A percentile compares a stretch with the other conserved stretches of the same genome.
Conservation (phyloP, 2,888 invertebrate genomes). For the Rhagium mordax region DNA sequence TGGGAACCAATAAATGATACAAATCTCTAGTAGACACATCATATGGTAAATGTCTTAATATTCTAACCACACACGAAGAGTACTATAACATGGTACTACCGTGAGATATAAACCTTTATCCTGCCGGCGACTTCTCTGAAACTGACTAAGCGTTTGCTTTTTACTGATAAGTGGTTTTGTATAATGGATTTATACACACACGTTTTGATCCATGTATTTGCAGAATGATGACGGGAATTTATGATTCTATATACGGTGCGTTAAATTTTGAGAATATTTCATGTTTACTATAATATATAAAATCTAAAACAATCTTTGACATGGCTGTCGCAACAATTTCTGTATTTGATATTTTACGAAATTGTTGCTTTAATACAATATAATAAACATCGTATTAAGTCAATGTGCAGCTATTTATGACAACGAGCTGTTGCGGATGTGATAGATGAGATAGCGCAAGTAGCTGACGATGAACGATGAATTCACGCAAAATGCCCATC, state of each 20-base stretch:
- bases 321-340: too few species aligned
- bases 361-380: too few species aligned
- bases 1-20: conserved; percentile 29
- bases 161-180: background rate
- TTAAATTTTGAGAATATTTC: too few species aligned
- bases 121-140: conserved; percentile 36
- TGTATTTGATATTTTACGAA: too few species aligned
- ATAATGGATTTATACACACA: background rate
- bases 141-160: background rate
- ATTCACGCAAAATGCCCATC: too few species aligned
- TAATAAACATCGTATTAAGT: too few species aligned
- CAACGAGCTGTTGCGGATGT: too few species aligned
- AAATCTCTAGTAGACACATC: conserved; percentile 34
- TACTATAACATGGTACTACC: conserved; percentile 31
- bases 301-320: too few species aligned
- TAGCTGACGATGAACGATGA: too few species aligned
- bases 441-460: too few species aligned
- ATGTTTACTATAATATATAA: too few species aligned
- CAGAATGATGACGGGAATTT: background rate
- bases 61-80: conserved; percentile 41
- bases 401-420: too few species aligned
- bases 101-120: conserved; percentile 23
- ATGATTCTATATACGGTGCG: background rate
- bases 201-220: background rate
- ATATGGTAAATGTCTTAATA: conserved; percentile 46